Evolutionary conservation across 2,113 vertebrate genomes (phyloP).

Genomic region (Cebidichthys violaceus): DNA sequence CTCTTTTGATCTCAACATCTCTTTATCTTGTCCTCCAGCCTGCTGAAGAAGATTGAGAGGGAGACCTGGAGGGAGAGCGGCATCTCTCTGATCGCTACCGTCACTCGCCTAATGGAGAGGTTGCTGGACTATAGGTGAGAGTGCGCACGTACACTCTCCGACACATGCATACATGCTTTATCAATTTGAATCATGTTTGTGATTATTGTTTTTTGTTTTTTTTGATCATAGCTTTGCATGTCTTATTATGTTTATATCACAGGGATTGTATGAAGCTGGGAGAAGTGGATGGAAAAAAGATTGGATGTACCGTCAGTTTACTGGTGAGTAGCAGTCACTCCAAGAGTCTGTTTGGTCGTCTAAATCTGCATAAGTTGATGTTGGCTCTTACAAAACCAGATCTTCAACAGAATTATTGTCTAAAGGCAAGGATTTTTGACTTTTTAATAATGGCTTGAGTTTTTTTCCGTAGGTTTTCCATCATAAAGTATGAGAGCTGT

Average conservation of each 20-base stretch:
- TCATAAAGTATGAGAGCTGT: background rate
- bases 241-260: conserved; percentile 48
- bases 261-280: conserved; percentile 99
- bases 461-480: background rate
- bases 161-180: background rate
- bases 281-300: conserved; percentile 98
- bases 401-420: no score
- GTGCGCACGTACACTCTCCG: accelerated
- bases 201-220: background rate
- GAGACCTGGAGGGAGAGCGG: conserved; percentile 99
- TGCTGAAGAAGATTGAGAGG: conserved; percentile 99
- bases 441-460: background rate
- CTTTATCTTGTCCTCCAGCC: conserved; percentile 81
- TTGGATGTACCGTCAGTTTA: conserved; percentile 97
- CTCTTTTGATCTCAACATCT: conserved; percentile 35
- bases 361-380: background rate
- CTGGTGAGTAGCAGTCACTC: conserved; percentile 86
- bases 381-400: background rate
- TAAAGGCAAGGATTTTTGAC: background rate
- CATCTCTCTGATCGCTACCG: conserved; percentile 96
- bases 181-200: background rate
- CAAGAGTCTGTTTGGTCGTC: no score
- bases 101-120: conserved; percentile 98
- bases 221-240: background rate
- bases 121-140: conserved; percentile 96